Base-by-base conservation (phyloP, 1,140 invertebrate species). In the Yoshiicerus persimilis region DNA sequence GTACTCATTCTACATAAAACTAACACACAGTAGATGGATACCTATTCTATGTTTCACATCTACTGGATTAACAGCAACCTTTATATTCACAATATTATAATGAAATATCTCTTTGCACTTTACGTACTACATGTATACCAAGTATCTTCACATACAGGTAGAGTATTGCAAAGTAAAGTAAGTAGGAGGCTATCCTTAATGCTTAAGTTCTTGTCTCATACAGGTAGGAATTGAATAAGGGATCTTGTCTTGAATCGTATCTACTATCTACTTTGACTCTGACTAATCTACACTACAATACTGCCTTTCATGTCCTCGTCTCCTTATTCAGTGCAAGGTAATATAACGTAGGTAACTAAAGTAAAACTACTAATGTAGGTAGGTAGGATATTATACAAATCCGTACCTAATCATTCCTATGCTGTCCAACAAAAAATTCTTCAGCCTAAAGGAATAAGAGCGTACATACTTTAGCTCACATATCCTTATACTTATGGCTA, bases 241-340 rank as follows among this genome's bases (percentile, higher is more conserved):
- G 75, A 80, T 38, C 75, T 80, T 30, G 66, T 70, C 66, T 70
- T 70, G 6, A 23, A 23, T 30, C 13, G 6, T 8, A 6, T 66
- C 6, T 66, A 27, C 5, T 66, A 66, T 25, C 11, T 10, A 30
- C 30, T 30, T 70, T 70, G 25, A 16, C 41, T 47, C 41, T 47
- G 39, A 66, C 64, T 66, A 66, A 27, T 27, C 66, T 66, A 30
- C 64, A 64, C 62, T 38, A 80, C 20, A n/a, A 56, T 13, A 36
- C 70, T 34, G 30, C 32, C 75, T 36, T 34, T 80, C 32, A 36
- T 80, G 75, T 80, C 75, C 75, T 80, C 75, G 75, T 80, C 30
- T 80, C 75, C 75, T 80, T 80, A 80, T 80, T 80, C 75, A 80
- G 75, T 80, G 75, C 75, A 80, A 80, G 75, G 75, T 80, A 80